Evolutionary conservation across 2,113 vertebrate genomes (phyloP).

Genomic region (Macquaria ambigua): DNA sequence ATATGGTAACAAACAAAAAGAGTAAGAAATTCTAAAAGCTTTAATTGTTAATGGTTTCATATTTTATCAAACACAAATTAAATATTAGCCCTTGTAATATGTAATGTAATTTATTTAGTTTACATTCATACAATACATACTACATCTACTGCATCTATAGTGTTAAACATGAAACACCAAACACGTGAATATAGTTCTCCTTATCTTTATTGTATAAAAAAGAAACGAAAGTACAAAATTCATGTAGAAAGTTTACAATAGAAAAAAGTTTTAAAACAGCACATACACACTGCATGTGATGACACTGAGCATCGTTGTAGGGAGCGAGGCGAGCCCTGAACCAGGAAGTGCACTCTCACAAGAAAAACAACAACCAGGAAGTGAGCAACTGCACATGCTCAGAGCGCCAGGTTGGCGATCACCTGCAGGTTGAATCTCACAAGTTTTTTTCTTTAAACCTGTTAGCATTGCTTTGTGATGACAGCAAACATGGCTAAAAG

Average conservation of each 20-base stretch:
- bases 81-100: not conserved
- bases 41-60: not conserved
- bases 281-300: slow-evolving; percentile 79
- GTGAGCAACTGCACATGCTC: slow-evolving; percentile 42
- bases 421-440: not conserved
- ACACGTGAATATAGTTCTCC: slow-evolving; percentile 32
- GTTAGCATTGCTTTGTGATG: not conserved
- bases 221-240: slow-evolving; percentile 80
- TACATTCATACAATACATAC: not conserved
- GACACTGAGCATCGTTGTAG: slow-evolving; percentile 43
- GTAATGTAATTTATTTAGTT: not conserved
- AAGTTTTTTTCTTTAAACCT: not conserved
- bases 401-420: not conserved
- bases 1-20: not conserved
- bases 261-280: slow-evolving; percentile 73
- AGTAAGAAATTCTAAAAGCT: too few relatives aligned
- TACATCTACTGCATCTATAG: not conserved
- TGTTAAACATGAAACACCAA: slow-evolving; percentile 11
- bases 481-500: slow-evolving; percentile 6
- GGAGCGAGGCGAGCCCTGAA: slow-evolving; percentile 43
- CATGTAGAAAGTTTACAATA: slow-evolving; percentile 80
- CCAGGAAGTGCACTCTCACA: slow-evolving; percentile 60
- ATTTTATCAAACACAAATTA: not conserved
- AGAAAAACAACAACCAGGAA: slow-evolving; percentile 49
- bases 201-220: slow-evolving; percentile 84